phyloP scores from a whole-genome alignment of 1,140 invertebrate genomes.

The Akabosia matsudoensis region DNA sequence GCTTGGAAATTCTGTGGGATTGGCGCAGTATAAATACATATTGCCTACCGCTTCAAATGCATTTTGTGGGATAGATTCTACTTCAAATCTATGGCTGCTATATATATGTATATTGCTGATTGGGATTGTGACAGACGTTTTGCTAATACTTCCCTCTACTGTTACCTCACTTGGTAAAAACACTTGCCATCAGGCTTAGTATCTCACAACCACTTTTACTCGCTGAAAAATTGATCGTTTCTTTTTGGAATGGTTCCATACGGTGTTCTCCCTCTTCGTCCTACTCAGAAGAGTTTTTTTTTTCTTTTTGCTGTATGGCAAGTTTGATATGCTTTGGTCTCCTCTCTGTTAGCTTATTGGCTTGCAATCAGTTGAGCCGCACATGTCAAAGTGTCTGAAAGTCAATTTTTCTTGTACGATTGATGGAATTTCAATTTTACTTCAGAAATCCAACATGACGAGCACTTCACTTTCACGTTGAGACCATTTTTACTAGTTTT shows the following conservation, averaged over 20 bases:
- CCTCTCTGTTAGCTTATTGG: background rate
- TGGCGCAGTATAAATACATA: too few species aligned
- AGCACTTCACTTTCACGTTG: background rate
- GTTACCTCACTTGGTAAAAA: too few species aligned
- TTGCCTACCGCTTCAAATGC: too few species aligned
- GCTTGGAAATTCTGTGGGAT: background rate
- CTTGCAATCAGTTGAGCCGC: background rate
- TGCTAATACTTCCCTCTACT: background rate
- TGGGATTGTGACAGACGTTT: background rate
- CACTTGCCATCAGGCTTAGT: background rate
- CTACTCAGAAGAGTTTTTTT: background rate
- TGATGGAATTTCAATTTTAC: constrained; percentile 23
- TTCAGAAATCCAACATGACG: background rate
- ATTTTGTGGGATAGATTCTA: background rate
- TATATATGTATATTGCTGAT: background rate
- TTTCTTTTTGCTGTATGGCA: background rate
- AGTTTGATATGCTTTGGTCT: background rate
- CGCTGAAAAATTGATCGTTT: constrained; percentile 8
- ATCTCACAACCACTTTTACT: too few species aligned
- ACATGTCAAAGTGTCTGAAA: constrained; percentile 19
- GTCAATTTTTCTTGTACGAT: background rate
- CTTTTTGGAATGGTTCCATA: constrained; percentile 12
- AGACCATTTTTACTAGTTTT: too few species aligned
- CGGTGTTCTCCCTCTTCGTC: background rate
- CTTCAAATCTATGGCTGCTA: background rate